Conservation (phyloP, 2,797 vertebrate genomes). For the Aselliscus stoliczkanus region DNA sequence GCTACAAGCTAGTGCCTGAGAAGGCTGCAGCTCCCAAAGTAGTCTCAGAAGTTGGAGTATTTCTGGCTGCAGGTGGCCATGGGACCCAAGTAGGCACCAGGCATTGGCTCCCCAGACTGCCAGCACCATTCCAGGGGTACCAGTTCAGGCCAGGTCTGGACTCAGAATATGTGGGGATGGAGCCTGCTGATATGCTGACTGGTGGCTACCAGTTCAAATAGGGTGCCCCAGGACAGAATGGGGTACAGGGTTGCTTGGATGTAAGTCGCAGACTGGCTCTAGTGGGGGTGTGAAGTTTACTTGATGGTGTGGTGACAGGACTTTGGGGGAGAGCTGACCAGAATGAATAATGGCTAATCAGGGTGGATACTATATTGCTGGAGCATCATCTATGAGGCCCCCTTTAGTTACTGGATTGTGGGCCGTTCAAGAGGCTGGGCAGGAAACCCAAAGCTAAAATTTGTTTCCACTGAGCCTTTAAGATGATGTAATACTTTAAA, state of each 20-base stretch:
- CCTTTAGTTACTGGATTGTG: conserved; percentile 6
- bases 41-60: not conserved
- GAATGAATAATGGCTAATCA: not conserved
- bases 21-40: not conserved
- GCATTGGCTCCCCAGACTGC: not conserved
- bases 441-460: conserved; percentile 14
- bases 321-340: not conserved
- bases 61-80: not conserved
- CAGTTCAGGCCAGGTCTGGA: not conserved
- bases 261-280: not conserved
- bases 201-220: not conserved
- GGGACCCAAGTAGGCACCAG: not conserved
- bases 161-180: not conserved
- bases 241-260: not conserved
- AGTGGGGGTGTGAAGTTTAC: not conserved
- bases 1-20: not conserved
- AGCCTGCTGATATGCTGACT: not conserved
- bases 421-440: not conserved
- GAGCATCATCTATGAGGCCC: not conserved
- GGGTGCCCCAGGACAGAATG: not conserved
- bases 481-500: conserved; percentile 32
- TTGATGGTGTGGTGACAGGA: not conserved
- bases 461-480: conserved; percentile 28
- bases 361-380: not conserved
- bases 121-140: not conserved